Evolutionary conservation across 2,113 vertebrate genomes (phyloP).

Genomic region (Xenopus borealis): DNA sequence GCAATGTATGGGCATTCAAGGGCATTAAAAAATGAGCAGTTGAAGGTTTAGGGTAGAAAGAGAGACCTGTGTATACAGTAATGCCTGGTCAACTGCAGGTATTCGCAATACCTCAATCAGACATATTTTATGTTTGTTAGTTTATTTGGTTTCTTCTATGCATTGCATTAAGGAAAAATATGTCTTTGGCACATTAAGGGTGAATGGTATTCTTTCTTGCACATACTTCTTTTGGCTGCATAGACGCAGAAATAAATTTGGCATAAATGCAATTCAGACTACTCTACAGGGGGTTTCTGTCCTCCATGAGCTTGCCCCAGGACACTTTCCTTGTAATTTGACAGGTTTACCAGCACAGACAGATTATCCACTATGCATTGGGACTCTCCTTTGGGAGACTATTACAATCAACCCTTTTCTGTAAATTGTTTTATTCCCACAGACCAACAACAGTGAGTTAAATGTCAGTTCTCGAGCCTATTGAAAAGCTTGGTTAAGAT

Average conservation of each 20-base stretch:
- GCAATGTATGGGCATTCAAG: no score
- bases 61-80: no score
- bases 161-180: no score
- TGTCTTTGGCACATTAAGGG: not conserved
- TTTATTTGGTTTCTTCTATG: no score
- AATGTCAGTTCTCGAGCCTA: not conserved
- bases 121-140: no score
- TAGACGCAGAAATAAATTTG: not conserved
- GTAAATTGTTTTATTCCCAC: not conserved
- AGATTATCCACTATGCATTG: not conserved
- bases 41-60: no score
- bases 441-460: slow-evolving; percentile 3
- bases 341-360: not conserved
- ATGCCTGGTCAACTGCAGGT: no score
- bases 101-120: no score
- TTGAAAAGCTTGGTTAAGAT: not conserved
- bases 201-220: not conserved
- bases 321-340: slow-evolving; percentile 1
- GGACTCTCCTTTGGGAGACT: not conserved
- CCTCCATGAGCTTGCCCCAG: not conserved
- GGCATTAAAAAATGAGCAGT: no score
- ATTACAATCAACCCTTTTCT: not conserved
- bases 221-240: not conserved
- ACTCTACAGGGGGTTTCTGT: not conserved
- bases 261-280: not conserved